phyloP scores from a whole-genome alignment of 2,888 invertebrate genomes.

The Sesia apiformis region DNA sequence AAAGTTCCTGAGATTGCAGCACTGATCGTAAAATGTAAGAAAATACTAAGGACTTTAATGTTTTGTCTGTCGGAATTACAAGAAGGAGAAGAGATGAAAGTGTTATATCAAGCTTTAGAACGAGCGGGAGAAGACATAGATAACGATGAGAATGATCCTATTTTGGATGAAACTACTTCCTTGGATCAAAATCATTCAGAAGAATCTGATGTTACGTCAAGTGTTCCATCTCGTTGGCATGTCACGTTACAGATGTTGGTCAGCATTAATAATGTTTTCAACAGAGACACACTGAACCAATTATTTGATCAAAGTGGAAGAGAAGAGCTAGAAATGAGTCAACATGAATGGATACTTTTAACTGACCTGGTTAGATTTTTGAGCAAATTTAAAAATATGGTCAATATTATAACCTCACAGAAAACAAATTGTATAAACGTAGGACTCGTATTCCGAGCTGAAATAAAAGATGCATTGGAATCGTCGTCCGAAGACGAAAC shows the following conservation, averaged over 20 bases:
- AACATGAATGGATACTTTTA: neutral
- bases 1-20: neutral
- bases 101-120: too few species aligned
- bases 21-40: slow-evolving; percentile 3
- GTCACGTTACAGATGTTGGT: slow-evolving; percentile 1
- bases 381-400: neutral
- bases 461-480: neutral
- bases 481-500: neutral
- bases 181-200: too few species aligned
- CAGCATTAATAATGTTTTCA: neutral
- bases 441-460: neutral
- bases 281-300: neutral
- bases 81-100: neutral
- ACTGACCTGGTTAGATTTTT: neutral
- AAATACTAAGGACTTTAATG: slow-evolving; percentile 1
- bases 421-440: neutral
- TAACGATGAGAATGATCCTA: too few species aligned
- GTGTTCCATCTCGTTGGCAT: slow-evolving; percentile 1
- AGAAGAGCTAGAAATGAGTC: neutral
- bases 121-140: too few species aligned
- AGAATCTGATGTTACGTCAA: neutral
- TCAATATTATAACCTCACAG: neutral
- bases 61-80: slow-evolving; percentile 1
- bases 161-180: too few species aligned
- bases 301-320: neutral